These are phyloP conservation scores for Ephydatia muelleri DNA, from an alignment of 37 sponge, comb jelly and placozoan species.

Conservation along the genomic window DNA sequence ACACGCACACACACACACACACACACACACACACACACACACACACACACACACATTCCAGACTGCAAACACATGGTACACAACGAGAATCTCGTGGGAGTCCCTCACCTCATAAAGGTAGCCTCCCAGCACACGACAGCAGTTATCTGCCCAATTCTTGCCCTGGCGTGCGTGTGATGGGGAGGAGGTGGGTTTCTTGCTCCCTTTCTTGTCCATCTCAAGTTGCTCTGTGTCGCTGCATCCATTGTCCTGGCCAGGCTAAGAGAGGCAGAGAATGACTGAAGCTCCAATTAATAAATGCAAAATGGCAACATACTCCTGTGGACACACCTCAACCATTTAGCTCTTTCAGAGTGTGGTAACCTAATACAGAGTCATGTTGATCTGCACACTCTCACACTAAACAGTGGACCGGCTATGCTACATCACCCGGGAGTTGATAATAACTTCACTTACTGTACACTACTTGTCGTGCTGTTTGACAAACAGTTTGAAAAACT, in stretches of 20 bases:
- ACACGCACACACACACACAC: too few species aligned
- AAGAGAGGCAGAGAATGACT: too few species aligned
- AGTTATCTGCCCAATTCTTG: neutral
- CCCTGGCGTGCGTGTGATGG: neutral
- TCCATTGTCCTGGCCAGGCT: neutral
- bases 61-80: too few species aligned
- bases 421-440: too few species aligned
- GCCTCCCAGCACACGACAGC: neutral
- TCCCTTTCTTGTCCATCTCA: neutral
- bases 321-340: neutral
- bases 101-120: neutral
- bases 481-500: too few species aligned
- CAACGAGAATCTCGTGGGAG: too few species aligned
- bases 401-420: constrained; percentile 11
- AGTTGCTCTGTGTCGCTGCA: neutral
- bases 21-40: too few species aligned
- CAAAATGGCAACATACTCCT: neutral
- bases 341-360: neutral
- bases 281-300: too few species aligned
- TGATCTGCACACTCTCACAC: constrained; percentile 14
- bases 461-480: too few species aligned
- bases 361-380: too few species aligned
- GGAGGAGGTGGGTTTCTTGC: neutral
- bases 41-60: neutral
- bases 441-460: too few species aligned